Evolutionary conservation across 2,113 vertebrate genomes (phyloP), one percentile per base, ranked within the genome.

Genomic region (Lampris megalopsis): DNA sequence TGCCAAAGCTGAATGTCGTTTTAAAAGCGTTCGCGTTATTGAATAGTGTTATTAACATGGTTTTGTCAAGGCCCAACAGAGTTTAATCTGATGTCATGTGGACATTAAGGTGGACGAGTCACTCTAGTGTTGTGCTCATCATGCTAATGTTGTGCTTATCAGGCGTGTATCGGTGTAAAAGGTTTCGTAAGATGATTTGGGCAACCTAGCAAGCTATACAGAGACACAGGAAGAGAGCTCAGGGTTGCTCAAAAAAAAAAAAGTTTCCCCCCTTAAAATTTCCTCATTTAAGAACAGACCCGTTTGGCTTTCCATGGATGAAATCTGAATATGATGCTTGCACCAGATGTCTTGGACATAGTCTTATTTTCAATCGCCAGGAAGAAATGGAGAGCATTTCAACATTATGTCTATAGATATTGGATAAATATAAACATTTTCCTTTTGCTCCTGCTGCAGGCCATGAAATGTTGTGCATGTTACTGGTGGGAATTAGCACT

Each of bases 271-370:
- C 63, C 69, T 75, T 53, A 57, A 54, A 79, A 64, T 62, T 53
- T 50, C 49, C 66, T 65, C n/a, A 72, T 78, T 68, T 75, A 63
- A 37, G 77, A 52, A 77, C 50, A 79, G 43, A 24, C 65, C 65
- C 62, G 71, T 68, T 74, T 78, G 69, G 59, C 62, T 83, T 81
- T 80, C 80, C 75, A 88, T 71, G 61, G 72, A 43, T 53, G 70
- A 80, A 48, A 60, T 52, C 50, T 77, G 35, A 73, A 78, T 75
- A 80, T 50, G 69, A 80, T 72, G 70, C 75, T 41, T 10, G 40
- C 38, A 78, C 59, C 79, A 84, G 84, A 64, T 80, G 86, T 83
- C 63, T 38, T 83, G 69, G 71, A 71, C 59, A 49, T 37, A 73
- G 63, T 38, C 84, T 85, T 63, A 56, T 74, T 86, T 86, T 77